Conservation (phyloP, 2,888 invertebrate genomes). For the Polydrusus tereticollis region DNA sequence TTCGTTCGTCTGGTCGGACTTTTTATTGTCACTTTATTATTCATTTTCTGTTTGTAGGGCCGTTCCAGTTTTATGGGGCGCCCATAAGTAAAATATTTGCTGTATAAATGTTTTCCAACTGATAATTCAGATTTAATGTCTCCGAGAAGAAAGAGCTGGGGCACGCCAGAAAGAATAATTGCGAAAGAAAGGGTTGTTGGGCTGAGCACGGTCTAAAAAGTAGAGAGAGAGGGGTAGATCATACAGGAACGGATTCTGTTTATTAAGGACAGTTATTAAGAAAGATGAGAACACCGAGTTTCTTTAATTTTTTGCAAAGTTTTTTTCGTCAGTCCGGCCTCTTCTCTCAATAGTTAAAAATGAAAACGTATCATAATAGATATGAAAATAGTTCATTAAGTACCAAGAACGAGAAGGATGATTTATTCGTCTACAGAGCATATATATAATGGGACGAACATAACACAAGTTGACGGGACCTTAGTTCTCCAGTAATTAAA, state of each 20-base stretch:
- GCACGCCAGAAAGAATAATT: slow-evolving; percentile 55
- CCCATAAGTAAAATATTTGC: slow-evolving; percentile 51
- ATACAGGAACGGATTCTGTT: slow-evolving; percentile 22
- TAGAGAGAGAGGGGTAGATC: slow-evolving; percentile 34
- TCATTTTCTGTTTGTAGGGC: slow-evolving; percentile 35
- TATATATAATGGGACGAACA: too few relatives aligned
- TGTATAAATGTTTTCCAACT: slow-evolving; percentile 51
- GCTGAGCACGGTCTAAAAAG: slow-evolving; percentile 40
- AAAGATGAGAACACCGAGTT: not conserved
- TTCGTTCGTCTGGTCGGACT: slow-evolving; percentile 4
- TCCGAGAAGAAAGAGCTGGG: slow-evolving; percentile 49
- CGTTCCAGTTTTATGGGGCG: slow-evolving; percentile 39
- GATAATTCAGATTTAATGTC: slow-evolving; percentile 54
- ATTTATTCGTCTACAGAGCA: too few relatives aligned
- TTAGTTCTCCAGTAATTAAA: too few relatives aligned
- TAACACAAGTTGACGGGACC: too few relatives aligned
- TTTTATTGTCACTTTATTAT: slow-evolving; percentile 43
- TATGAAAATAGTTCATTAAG: too few relatives aligned
- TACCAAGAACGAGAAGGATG: too few relatives aligned
- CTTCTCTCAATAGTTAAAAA: too few relatives aligned
- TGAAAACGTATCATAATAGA: too few relatives aligned
- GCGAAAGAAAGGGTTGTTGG: slow-evolving; percentile 57
- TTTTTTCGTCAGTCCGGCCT: too few relatives aligned
- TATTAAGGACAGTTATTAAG: not conserved
- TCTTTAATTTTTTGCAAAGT: too few relatives aligned